These are phyloP conservation scores for Elachura formosa DNA, from an alignment of 2,113 vertebrate species.

Conservation along the genomic window DNA sequence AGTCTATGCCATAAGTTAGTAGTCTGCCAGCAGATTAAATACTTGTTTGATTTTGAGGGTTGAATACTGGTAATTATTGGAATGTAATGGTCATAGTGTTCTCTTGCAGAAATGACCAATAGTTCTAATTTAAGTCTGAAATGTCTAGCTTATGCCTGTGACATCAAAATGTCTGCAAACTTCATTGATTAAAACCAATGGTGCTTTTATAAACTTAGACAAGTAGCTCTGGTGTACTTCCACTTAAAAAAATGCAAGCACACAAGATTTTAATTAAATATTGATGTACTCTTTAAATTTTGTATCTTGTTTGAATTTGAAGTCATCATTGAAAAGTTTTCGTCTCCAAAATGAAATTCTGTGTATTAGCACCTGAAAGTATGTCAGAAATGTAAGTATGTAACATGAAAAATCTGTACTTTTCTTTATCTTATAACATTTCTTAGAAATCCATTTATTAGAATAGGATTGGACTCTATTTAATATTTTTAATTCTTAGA, in stretches of 20 bases:
- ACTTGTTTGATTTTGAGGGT: neutral
- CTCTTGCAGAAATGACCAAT: neutral
- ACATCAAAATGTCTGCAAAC: neutral
- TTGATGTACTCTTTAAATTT: neutral
- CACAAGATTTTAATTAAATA: neutral
- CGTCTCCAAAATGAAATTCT: neutral
- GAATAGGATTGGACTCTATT: neutral
- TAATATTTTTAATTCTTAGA: neutral
- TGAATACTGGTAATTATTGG: neutral
- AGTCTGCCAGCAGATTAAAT: neutral
- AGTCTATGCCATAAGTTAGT: neutral
- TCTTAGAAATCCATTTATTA: neutral
- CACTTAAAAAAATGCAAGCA: neutral
- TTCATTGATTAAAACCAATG: neutral
- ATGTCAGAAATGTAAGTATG: neutral
- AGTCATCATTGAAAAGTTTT: neutral
- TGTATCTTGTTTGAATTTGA: neutral
- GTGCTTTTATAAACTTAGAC: neutral
- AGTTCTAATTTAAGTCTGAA: neutral
- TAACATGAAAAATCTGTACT: neutral
- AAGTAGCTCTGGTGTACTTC: neutral
- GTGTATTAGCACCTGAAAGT: neutral
- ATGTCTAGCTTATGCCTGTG: neutral
- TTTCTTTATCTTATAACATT: neutral
- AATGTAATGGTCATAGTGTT: neutral